phyloP scores from a whole-genome alignment of 2,888 invertebrate species.

The Drosophila paramelanica region DNA sequence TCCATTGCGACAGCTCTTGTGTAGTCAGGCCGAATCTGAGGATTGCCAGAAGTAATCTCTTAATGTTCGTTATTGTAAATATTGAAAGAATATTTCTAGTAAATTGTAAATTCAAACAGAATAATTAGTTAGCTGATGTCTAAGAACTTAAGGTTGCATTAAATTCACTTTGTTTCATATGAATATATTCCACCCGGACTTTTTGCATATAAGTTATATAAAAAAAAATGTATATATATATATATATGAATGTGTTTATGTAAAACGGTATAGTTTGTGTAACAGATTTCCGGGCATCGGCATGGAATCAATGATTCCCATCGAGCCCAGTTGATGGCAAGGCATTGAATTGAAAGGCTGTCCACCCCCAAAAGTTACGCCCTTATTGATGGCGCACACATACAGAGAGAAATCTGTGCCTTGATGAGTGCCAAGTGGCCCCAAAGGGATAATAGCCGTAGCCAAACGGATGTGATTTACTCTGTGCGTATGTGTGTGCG shows the following conservation, averaged over 20 bases:
- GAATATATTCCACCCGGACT: not conserved
- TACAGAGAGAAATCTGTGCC: conserved; percentile 37
- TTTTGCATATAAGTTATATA: too few species aligned
- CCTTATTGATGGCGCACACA: conserved; percentile 58
- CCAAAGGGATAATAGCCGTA: conserved; percentile 69
- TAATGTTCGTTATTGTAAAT: conserved; percentile 14
- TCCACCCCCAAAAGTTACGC: conserved; percentile 26
- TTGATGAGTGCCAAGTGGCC: conserved; percentile 69
- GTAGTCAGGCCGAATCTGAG: not conserved
- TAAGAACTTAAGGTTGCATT: not conserved
- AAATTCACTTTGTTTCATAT: not conserved
- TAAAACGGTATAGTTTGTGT: not conserved
- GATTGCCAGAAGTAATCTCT: not conserved
- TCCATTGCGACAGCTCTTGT: conserved; percentile 27
- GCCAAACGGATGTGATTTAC: conserved; percentile 57
- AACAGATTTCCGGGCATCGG: conserved; percentile 22
- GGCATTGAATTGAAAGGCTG: conserved; percentile 25
- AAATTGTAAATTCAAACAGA: not conserved
- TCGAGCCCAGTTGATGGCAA: conserved; percentile 41
- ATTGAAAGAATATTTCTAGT: too few species aligned
- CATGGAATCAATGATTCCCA: conserved; percentile 55
- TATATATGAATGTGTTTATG: not conserved
- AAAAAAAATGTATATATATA: not conserved
- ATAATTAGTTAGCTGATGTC: not conserved
- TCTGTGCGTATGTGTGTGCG: conserved; percentile 6